Conservation (phyloP, 2,888 invertebrate species). For the Anticlea derivata region DNA sequence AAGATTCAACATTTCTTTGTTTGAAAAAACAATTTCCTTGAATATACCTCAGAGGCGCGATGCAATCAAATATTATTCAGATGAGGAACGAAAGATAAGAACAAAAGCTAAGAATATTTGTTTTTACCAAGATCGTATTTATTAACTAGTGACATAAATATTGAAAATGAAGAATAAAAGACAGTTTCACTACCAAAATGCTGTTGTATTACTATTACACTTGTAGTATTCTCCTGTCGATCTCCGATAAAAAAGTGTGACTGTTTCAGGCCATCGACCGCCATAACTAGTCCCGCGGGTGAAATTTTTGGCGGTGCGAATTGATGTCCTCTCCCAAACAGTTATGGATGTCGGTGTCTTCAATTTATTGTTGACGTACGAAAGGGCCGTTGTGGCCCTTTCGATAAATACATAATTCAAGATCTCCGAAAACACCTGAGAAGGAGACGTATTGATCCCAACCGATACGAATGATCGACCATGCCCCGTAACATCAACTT, state of each 20-base stretch:
- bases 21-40: constrained; percentile 51
- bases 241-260: constrained; percentile 25
- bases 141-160: constrained; percentile 12
- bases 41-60: constrained; percentile 46
- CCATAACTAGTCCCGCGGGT: constrained; percentile 44
- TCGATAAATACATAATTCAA: constrained; percentile 37
- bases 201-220: constrained; percentile 12
- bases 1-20: constrained; percentile 46
- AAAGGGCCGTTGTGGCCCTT: constrained; percentile 34
- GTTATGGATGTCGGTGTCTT: constrained; percentile 42
- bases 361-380: constrained; percentile 46
- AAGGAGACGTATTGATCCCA: constrained; percentile 6
- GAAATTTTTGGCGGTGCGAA: constrained; percentile 44
- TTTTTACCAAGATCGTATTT: constrained; percentile 34
- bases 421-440: constrained; percentile 23
- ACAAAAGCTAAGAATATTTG: constrained; percentile 51
- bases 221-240: constrained; percentile 23
- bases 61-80: constrained; percentile 64
- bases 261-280: constrained; percentile 37
- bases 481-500: no score
- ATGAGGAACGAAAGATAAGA: constrained; percentile 53
- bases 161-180: constrained; percentile 9
- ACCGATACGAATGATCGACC: not conserved
- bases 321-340: constrained; percentile 40
- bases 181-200: constrained; percentile 1